A percentile compares a stretch with the other conserved stretches of the same genome.
Conservation (phyloP, 2,113 vertebrate genomes). For the Pachycephala philippinensis region DNA sequence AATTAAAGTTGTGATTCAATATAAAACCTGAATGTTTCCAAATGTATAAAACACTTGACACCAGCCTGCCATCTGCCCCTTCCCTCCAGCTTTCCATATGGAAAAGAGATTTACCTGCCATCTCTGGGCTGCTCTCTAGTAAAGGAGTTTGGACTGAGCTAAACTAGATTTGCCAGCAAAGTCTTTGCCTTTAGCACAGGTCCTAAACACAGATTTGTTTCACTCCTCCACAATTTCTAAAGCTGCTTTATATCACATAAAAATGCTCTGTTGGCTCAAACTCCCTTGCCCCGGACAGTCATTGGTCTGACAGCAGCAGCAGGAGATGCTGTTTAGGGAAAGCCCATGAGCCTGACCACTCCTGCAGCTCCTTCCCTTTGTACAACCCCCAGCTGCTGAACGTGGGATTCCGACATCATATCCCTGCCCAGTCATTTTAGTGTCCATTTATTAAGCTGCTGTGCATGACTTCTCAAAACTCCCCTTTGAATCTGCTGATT, state of each 20-base stretch:
- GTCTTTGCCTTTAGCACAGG: background rate
- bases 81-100: background rate
- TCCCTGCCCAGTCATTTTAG: background rate
- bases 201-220: background rate
- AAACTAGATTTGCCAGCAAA: background rate
- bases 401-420: background rate
- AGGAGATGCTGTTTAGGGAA: background rate
- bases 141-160: background rate
- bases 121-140: background rate
- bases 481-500: background rate
- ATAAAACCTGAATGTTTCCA: conserved; percentile 28
- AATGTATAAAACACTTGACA: conserved; percentile 39
- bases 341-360: background rate
- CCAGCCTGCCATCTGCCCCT: conserved; percentile 23
- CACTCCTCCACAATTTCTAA: background rate
- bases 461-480: background rate
- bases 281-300: background rate
- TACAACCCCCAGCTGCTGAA: background rate
- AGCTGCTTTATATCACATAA: background rate
- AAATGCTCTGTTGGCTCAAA: background rate
- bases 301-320: background rate
- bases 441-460: background rate
- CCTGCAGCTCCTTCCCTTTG: background rate
- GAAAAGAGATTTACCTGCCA: background rate
- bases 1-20: conserved; percentile 34